These are phyloP conservation scores for Epinotia ramella DNA, from an alignment of 2,888 invertebrate species.

Conservation along the genomic window DNA sequence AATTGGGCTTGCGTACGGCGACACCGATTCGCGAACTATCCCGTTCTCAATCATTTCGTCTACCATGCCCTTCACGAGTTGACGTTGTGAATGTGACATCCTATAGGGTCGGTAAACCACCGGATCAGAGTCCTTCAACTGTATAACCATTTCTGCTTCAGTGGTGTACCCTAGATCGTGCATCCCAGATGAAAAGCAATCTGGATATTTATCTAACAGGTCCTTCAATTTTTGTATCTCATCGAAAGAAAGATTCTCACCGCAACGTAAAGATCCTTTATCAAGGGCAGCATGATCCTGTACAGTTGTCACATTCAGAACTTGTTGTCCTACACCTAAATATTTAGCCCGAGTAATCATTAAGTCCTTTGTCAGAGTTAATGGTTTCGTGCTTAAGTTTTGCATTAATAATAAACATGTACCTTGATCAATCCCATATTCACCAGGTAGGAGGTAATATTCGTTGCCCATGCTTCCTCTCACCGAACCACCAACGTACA, in stretches of 20 bases:
- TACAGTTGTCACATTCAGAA: background rate
- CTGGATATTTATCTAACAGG: conserved; percentile 1
- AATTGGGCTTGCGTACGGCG: background rate
- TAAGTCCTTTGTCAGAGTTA: background rate
- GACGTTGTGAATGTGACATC: background rate
- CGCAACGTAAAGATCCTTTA: background rate
- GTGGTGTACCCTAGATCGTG: background rate
- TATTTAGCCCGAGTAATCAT: background rate
- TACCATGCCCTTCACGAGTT: background rate
- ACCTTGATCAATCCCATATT: background rate
- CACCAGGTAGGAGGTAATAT: background rate
- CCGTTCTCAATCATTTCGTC: background rate
- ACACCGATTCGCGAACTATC: background rate
- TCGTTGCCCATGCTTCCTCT: background rate
- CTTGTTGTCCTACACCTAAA: background rate
- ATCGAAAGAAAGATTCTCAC: background rate
- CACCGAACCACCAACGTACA: conserved; percentile 5
- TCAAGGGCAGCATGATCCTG: background rate
- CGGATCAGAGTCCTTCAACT: too few relatives aligned
- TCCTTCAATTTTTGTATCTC: background rate
- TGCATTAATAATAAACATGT: background rate
- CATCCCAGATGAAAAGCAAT: background rate
- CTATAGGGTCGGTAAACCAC: background rate
- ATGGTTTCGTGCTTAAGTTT: background rate
- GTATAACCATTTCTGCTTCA: background rate